Evolutionary conservation across 2,888 invertebrate genomes (phyloP), one percentile per base, ranked within the genome.

Genomic region (Drosophila mettleri): DNA sequence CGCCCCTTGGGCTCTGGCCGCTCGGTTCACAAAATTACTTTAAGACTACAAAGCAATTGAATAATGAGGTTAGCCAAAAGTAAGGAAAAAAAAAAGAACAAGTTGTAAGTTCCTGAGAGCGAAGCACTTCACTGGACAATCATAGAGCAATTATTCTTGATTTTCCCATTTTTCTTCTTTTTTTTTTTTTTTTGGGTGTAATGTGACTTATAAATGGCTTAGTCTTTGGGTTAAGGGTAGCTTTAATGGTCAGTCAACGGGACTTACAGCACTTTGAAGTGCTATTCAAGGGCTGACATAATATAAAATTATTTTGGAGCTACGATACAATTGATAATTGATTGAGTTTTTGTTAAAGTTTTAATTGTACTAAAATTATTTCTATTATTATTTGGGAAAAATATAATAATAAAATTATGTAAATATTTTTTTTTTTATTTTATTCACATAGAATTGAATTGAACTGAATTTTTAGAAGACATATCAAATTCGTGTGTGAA

Each of bases 31-130:
- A 33, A 49, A 74, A 74, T 70, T 46, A 62, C 61, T 55, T 70
- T 27, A 39, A 41, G 45, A 67, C 67, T 70, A 71, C 74, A 74
- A 74, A 53, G 60, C 62, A 59, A 64, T 51, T 75, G 72, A 76
- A 59, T 76, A 75, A 75, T 76, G 64, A 75, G 74, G 74, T 75
- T 71, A 67, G 60, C 53, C 60, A 38, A 48, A 46, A 61, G 20
- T 5, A 33, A 33, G 10, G 60, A 29, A 14, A 14, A 31, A 31
- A 46, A 48, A 61, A 49, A 41, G 45, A 62, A 33, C 63, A 68
- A 55, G 66, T 55, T 74, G 74, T 61, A 69, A 64, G 34, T 51
- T 45, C 51, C 61, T 48, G 66, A 70, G 68, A 73, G 55, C 49
- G 24, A 5, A 10, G 49, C 60, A 76, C 74, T 75, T 75, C 61